phyloP scores from a whole-genome alignment of 1,140 invertebrate genomes.

The Sinonovacula constricta region DNA sequence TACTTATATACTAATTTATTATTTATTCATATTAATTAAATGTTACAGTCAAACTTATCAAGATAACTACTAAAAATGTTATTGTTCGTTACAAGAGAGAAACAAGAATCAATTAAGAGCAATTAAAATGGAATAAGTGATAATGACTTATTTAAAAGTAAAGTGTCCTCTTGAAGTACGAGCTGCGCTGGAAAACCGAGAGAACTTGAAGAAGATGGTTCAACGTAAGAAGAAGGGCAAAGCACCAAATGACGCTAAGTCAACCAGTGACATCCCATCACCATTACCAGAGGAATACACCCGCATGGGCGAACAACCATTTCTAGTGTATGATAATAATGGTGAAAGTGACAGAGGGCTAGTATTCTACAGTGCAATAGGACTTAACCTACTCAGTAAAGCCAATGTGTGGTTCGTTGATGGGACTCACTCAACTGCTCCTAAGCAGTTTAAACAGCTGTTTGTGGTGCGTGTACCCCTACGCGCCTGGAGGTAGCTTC shows the following conservation, averaged over 20 bases:
- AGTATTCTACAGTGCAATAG: background rate
- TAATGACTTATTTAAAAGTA: too few species aligned
- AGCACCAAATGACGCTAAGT: background rate
- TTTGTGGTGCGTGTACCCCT: background rate
- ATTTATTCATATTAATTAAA: too few species aligned
- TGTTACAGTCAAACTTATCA: too few species aligned
- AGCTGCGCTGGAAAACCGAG: background rate
- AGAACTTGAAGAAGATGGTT: background rate
- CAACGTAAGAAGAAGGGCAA: background rate
- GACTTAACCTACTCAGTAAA: too few species aligned
- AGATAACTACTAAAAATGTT: too few species aligned
- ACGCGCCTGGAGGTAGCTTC: too few species aligned
- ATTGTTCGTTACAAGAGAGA: too few species aligned
- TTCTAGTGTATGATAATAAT: slow-evolving; percentile 3
- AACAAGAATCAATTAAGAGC: too few species aligned
- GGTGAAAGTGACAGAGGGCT: background rate
- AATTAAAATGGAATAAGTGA: too few species aligned
- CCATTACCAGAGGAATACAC: slow-evolving; percentile 10
- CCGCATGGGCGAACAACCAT: background rate
- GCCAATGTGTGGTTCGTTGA: background rate
- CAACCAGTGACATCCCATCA: background rate
- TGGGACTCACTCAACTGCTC: slow-evolving; percentile 4
- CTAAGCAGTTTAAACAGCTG: background rate
- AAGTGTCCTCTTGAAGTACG: too few species aligned
- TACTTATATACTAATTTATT: too few species aligned